Conservation (phyloP, 2,113 vertebrate species). For the Pardalotus punctatus region DNA sequence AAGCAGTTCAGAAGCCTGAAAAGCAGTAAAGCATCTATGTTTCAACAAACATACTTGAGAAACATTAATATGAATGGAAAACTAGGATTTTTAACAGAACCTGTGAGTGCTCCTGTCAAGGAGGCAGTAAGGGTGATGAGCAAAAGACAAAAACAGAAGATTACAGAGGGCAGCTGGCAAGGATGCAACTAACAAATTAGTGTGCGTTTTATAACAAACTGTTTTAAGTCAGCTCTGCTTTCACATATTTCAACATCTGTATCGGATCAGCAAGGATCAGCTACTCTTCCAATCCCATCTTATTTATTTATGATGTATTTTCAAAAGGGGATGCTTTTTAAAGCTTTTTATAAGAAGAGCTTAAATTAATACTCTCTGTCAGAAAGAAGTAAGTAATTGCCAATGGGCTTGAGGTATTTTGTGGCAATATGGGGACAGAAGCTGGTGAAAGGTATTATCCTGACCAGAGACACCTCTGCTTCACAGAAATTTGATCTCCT, state of each 20-base stretch:
- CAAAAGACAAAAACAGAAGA: not conserved
- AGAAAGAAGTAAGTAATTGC: not conserved
- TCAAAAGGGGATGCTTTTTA: constrained; percentile 22
- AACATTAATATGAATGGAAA: not conserved
- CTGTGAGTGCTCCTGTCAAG: not conserved
- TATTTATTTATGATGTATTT: constrained; percentile 41
- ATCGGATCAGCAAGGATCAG: constrained; percentile 28
- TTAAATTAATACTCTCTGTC: constrained; percentile 21
- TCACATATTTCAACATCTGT: constrained; percentile 6
- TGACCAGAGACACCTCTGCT: not conserved
- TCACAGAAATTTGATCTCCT: not conserved
- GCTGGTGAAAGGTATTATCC: not conserved
- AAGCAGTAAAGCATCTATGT: not conserved
- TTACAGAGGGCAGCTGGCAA: not conserved
- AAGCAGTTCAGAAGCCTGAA: not conserved
- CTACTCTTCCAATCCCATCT: constrained; percentile 37
- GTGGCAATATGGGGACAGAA: not conserved
- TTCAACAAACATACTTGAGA: not conserved
- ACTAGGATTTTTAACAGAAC: not conserved
- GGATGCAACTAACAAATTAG: not conserved
- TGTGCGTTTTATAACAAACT: not conserved
- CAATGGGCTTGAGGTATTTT: not conserved
- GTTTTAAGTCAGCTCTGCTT: constrained; percentile 28
- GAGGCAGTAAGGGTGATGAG: not conserved
- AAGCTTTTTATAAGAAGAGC: constrained; percentile 47